These are phyloP conservation scores for Drosophila elegans DNA, from an alignment of 1,140 invertebrate species.

Conservation along the genomic window DNA sequence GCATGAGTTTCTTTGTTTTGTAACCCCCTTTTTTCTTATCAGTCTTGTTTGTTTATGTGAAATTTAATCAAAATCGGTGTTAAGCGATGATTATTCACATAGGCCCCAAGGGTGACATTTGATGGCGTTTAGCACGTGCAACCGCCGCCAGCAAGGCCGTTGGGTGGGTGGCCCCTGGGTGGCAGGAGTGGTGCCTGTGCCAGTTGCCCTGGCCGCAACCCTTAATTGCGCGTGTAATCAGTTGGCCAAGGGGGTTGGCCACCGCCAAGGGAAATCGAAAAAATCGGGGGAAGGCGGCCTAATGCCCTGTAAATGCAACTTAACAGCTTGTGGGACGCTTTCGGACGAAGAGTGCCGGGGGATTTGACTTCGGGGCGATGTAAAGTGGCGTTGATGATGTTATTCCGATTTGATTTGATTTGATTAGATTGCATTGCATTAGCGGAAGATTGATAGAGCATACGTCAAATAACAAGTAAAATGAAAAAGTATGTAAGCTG, in stretches of 20 bases:
- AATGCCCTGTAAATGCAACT: slow-evolving; percentile 72
- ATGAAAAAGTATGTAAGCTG: not conserved
- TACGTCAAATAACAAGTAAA: slow-evolving; percentile 32
- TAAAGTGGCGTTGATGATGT: slow-evolving; percentile 63
- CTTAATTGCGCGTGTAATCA: slow-evolving; percentile 80
- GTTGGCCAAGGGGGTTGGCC: slow-evolving; percentile 24
- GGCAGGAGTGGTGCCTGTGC: slow-evolving; percentile 20
- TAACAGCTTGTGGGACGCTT: slow-evolving; percentile 57
- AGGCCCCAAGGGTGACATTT: slow-evolving; percentile 72
- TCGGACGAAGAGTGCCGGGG: slow-evolving; percentile 15
- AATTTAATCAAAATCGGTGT: slow-evolving; percentile 75
- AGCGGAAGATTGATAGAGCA: slow-evolving; percentile 66
- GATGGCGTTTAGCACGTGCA: slow-evolving; percentile 63
- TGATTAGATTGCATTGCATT: slow-evolving; percentile 60
- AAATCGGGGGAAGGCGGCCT: slow-evolving; percentile 13
- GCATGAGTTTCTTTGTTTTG: too few relatives aligned
- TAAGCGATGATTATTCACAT: slow-evolving; percentile 57
- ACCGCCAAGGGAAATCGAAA: not conserved
- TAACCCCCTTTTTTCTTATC: not conserved
- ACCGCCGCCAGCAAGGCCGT: slow-evolving; percentile 63
- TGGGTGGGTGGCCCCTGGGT: slow-evolving; percentile 18
- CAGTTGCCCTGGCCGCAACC: slow-evolving; percentile 59
- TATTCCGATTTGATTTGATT: slow-evolving; percentile 60
- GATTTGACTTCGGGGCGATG: slow-evolving; percentile 12
- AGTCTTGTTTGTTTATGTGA: slow-evolving; percentile 50